phyloP scores from a whole-genome alignment of 2,888 invertebrate genomes.

The Pseudolycoriella hygida region DNA sequence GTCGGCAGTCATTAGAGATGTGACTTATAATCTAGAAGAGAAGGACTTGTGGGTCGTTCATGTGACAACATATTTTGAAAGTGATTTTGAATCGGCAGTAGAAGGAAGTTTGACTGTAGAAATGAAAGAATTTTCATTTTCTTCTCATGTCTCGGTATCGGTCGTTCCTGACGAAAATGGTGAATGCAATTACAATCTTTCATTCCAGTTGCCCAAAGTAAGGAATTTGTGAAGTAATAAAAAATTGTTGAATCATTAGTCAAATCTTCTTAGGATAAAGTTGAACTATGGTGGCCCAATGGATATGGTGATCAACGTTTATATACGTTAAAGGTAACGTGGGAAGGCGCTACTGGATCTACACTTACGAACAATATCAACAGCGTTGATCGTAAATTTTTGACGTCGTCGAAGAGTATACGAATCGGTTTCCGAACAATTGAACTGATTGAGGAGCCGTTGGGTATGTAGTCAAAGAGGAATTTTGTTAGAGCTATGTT shows the following conservation, averaged over 20 bases:
- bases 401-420: conserved; percentile 32
- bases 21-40: conserved; percentile 29
- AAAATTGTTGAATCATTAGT: too few species aligned
- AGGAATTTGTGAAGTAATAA: conserved; percentile 5
- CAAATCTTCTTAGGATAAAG: conserved; percentile 24
- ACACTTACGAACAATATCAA: conserved; percentile 4
- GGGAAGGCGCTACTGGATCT: conserved; percentile 19
- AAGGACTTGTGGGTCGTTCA: conserved; percentile 29
- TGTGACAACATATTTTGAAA: conserved; percentile 22
- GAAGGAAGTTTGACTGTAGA: neutral
- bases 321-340: conserved; percentile 44
- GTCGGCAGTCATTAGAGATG: conserved; percentile 41
- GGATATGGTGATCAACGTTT: conserved; percentile 68
- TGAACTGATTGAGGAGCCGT: conserved; percentile 57
- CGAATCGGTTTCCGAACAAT: conserved; percentile 74
- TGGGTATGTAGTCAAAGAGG: too few species aligned
- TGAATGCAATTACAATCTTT: conserved; percentile 1
- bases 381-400: neutral
- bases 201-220: conserved; percentile 15
- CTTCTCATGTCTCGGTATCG: neutral
- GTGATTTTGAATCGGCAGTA: neutral
- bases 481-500: too few species aligned
- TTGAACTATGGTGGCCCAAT: conserved; percentile 87
- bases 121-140: neutral
- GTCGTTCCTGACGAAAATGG: neutral